Percentiles rank a stretch among this genome's conserved stretches.
phyloP scores from a whole-genome alignment of 1,140 invertebrate species.

The Drosophila tsacasi region DNA sequence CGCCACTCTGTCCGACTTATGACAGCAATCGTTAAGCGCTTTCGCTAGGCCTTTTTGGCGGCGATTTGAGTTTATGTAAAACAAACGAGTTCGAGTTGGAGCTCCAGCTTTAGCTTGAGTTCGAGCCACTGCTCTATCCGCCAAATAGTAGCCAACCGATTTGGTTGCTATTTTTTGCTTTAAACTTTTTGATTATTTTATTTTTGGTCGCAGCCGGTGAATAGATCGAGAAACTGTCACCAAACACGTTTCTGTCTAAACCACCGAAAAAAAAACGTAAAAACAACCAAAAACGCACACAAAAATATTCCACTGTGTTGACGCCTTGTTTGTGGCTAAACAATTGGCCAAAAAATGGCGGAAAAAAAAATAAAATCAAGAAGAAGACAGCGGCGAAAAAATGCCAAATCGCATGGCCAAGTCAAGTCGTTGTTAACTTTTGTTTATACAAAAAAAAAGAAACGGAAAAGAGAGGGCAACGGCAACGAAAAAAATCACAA shows the following conservation, averaged over 20 bases:
- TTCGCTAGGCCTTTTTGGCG: constrained; percentile 74
- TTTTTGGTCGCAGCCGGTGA: constrained; percentile 52
- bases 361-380: constrained; percentile 31
- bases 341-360: constrained; percentile 65
- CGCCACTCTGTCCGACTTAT: constrained; percentile 65
- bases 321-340: constrained; percentile 62
- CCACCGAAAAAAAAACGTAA: neutral
- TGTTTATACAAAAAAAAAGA: constrained; percentile 62
- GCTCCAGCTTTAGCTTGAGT: constrained; percentile 50
- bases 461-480: constrained; percentile 42
- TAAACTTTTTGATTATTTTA: constrained; percentile 23
- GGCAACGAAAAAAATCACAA: constrained; percentile 43
- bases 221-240: constrained; percentile 76
- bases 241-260: constrained; percentile 52
- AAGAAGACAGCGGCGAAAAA: constrained; percentile 51
- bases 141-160: constrained; percentile 55
- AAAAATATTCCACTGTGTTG: constrained; percentile 72
- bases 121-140: constrained; percentile 36
- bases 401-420: constrained; percentile 69
- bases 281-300: constrained; percentile 19
- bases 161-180: constrained; percentile 27
- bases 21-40: constrained; percentile 56
- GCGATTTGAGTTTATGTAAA: constrained; percentile 74
- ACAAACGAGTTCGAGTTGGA: constrained; percentile 66
- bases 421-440: constrained; percentile 62